phyloP scores from a whole-genome alignment of 1,140 invertebrate genomes.

The Drosophila ambigua region DNA sequence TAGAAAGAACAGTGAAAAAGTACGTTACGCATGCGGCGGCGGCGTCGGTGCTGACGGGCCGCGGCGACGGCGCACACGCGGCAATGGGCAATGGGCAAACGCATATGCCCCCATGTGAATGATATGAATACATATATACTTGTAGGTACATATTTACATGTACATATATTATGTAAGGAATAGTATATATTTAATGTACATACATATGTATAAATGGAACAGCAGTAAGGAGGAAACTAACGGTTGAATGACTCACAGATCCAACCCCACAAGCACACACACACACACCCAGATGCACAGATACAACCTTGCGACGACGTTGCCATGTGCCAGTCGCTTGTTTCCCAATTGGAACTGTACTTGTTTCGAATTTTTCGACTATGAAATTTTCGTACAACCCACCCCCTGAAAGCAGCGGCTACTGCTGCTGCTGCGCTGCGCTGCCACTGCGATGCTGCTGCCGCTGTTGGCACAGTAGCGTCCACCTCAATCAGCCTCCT shows the following conservation, averaged over 20 bases:
- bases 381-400: slow-evolving; percentile 17
- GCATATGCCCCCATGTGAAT: background rate
- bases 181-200: too few species aligned
- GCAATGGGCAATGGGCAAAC: slow-evolving; percentile 1
- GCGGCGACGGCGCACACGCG: slow-evolving; percentile 54
- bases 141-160: too few species aligned
- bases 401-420: slow-evolving; percentile 19
- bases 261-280: too few species aligned
- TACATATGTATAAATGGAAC: too few species aligned
- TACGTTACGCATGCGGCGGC: slow-evolving; percentile 73
- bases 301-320: slow-evolving; percentile 6
- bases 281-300: background rate
- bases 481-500: too few species aligned
- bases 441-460: background rate
- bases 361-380: slow-evolving; percentile 20
- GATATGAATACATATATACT: too few species aligned
- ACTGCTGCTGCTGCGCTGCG: background rate
- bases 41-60: slow-evolving; percentile 30
- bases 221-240: too few species aligned
- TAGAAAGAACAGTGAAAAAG: slow-evolving; percentile 46
- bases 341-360: slow-evolving; percentile 71
- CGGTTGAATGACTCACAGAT: too few species aligned
- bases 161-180: too few species aligned
- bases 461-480: background rate
- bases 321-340: background rate